Percentiles rank a stretch among this genome's conserved stretches.
These are phyloP conservation scores for Elegia similella DNA, from an alignment of 2,888 invertebrate species.

Conservation along the genomic window DNA sequence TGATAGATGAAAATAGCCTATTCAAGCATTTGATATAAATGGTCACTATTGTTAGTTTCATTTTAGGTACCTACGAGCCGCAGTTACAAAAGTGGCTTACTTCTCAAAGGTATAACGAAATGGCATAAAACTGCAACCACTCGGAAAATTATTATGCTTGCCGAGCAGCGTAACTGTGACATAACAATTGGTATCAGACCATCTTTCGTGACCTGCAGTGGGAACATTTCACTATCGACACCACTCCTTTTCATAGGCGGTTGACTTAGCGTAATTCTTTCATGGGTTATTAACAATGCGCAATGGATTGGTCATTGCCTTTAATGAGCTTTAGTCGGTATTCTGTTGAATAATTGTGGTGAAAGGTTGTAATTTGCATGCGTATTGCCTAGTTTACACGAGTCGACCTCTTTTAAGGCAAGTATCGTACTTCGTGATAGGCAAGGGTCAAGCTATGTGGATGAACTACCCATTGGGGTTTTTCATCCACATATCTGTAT, in stretches of 20 bases:
- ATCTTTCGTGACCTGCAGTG: conserved; percentile 49
- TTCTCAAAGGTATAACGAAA: conserved; percentile 41
- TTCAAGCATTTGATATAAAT: no score
- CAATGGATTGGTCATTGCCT: conserved; percentile 41
- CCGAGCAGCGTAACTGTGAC: conserved; percentile 49
- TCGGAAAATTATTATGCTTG: conserved; percentile 57
- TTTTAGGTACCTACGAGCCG: conserved; percentile 39
- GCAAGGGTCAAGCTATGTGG: no score
- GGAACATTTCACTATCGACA: conserved; percentile 56
- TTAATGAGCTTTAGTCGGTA: conserved; percentile 31
- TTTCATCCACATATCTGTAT: no score
- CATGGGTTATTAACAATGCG: conserved; percentile 31
- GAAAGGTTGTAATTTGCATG: conserved; percentile 39
- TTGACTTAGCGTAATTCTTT: conserved; percentile 35
- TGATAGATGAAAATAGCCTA: no score
- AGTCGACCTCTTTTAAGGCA: background rate
- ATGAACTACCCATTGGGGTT: no score
- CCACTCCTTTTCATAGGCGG: conserved; percentile 49
- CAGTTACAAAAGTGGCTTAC: conserved; percentile 37
- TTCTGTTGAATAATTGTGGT: conserved; percentile 26
- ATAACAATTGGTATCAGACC: conserved; percentile 54
- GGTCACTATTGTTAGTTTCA: conserved; percentile 11
- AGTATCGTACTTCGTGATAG: no score
- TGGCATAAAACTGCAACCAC: conserved; percentile 55
- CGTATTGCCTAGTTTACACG: conserved; percentile 5